Evolutionary conservation across 2,797 vertebrate species (phyloP).

Genomic region (Lophius americanus): DNA sequence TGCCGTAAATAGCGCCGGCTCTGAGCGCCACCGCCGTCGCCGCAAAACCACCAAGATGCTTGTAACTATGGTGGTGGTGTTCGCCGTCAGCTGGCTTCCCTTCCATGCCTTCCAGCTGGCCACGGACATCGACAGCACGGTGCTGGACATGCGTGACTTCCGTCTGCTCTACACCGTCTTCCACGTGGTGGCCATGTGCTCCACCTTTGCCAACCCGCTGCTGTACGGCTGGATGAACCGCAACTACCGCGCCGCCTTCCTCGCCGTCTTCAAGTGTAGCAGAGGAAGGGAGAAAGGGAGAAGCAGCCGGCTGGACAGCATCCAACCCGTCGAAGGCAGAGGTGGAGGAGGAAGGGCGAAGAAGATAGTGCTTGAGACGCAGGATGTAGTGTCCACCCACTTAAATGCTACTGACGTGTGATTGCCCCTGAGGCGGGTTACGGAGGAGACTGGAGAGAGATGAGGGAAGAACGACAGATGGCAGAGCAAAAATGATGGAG

Average conservation of each 20-base stretch:
- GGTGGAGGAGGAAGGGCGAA: constrained; percentile 39
- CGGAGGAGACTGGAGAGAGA: constrained; percentile 8
- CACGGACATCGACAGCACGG: constrained; percentile 89
- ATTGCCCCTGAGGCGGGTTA: neutral
- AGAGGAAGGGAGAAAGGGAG: constrained; percentile 29
- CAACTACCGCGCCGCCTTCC: constrained; percentile 93
- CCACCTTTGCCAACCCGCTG: constrained; percentile 93
- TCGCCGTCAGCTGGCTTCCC: constrained; percentile 94
- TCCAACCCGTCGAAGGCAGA: constrained; percentile 41
- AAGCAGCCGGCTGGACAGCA: constrained; percentile 54
- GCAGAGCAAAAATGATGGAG: neutral
- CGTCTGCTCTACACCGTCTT: constrained; percentile 93
- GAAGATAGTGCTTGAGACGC: constrained; percentile 62
- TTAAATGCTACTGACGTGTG: constrained; percentile 79
- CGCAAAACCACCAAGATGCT: constrained; percentile 96
- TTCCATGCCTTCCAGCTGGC: constrained; percentile 95
- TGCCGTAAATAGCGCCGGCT: constrained; percentile 49
- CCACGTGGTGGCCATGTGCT: constrained; percentile 95
- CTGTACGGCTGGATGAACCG: constrained; percentile 98
- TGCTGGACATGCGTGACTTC: constrained; percentile 90
- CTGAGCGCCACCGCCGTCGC: constrained; percentile 85
- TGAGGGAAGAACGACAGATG: constrained; percentile 21
- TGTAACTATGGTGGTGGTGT: constrained; percentile 93
- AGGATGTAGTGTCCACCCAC: constrained; percentile 60
- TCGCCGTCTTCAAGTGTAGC: constrained; percentile 88